Conservation (phyloP, 2,888 invertebrate species). For the Drosophila neonasuta region DNA sequence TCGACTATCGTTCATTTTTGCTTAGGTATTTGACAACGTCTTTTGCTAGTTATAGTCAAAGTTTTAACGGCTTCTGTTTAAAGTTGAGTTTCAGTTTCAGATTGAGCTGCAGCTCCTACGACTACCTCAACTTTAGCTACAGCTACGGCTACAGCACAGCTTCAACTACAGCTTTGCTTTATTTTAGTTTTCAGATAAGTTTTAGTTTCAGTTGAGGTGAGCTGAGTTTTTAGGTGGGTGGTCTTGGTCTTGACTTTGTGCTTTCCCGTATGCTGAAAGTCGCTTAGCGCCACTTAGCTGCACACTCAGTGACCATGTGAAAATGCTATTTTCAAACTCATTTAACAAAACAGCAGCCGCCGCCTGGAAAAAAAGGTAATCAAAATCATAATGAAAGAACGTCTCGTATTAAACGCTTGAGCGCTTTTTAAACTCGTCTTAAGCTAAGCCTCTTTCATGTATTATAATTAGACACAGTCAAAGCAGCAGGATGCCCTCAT, state of each 20-base stretch:
- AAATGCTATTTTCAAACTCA: constrained; percentile 35
- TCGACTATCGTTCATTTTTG: constrained; percentile 80
- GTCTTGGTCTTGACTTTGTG: constrained; percentile 28
- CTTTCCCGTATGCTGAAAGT: constrained; percentile 7
- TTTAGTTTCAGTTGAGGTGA: constrained; percentile 32
- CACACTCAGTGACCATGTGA: constrained; percentile 27
- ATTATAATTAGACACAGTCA: neutral
- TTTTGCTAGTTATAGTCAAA: constrained; percentile 50
- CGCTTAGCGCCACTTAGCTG: constrained; percentile 22
- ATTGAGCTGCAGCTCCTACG: constrained; percentile 28
- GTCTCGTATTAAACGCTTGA: neutral
- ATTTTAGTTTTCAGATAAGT: constrained; percentile 41
- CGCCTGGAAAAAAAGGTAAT: constrained; percentile 20
- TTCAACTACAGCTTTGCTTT: constrained; percentile 26
- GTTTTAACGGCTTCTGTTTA: constrained; percentile 48
- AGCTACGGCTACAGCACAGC: constrained; percentile 20
- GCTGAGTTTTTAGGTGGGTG: constrained; percentile 45
- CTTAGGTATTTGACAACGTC: constrained; percentile 9
- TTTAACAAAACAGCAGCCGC: constrained; percentile 31
- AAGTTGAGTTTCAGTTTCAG: constrained; percentile 17
- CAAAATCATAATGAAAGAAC: constrained; percentile 12
- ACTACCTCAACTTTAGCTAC: constrained; percentile 18
- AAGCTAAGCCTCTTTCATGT: constrained; percentile 4
- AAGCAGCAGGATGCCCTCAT: constrained; percentile 1
- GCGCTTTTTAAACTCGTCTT: neutral